Conservation (phyloP, 2,888 invertebrate genomes). For the Atethmia centrago region DNA sequence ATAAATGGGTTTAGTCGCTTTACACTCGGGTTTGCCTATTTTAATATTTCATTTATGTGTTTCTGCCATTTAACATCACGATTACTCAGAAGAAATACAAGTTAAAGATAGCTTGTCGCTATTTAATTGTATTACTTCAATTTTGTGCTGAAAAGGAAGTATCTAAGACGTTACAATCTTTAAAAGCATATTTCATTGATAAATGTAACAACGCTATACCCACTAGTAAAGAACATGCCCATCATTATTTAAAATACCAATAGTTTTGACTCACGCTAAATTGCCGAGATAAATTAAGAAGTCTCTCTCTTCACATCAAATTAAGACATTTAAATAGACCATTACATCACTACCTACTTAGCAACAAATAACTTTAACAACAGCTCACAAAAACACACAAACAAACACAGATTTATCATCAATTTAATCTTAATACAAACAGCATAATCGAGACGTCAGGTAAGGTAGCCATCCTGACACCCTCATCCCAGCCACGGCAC, state of each 20-base stretch:
- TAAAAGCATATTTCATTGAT: background rate
- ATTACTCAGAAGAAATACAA: background rate
- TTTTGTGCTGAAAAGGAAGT: background rate
- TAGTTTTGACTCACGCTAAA: background rate
- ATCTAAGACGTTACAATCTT: no score
- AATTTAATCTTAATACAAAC: constrained; percentile 70
- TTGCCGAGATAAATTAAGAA: background rate
- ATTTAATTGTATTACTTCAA: background rate
- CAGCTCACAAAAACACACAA: constrained; percentile 57
- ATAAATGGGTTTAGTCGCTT: constrained; percentile 44
- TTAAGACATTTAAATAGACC: constrained; percentile 19
- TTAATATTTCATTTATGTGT: constrained; percentile 12
- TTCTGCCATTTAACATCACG: background rate
- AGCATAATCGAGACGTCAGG: constrained; percentile 63
- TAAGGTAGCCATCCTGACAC: constrained; percentile 68
- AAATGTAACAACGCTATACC: background rate
- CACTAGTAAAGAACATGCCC: background rate
- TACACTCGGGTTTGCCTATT: constrained; percentile 19
- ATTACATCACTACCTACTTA: constrained; percentile 52
- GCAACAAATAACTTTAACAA: constrained; percentile 49
- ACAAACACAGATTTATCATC: constrained; percentile 66
- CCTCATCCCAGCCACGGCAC: constrained; percentile 67
- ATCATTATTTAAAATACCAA: background rate
- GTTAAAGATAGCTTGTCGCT: background rate
- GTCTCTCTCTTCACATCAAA: constrained; percentile 11